Conservation (phyloP, 2,797 vertebrate species). For the Labeo calbasu region DNA sequence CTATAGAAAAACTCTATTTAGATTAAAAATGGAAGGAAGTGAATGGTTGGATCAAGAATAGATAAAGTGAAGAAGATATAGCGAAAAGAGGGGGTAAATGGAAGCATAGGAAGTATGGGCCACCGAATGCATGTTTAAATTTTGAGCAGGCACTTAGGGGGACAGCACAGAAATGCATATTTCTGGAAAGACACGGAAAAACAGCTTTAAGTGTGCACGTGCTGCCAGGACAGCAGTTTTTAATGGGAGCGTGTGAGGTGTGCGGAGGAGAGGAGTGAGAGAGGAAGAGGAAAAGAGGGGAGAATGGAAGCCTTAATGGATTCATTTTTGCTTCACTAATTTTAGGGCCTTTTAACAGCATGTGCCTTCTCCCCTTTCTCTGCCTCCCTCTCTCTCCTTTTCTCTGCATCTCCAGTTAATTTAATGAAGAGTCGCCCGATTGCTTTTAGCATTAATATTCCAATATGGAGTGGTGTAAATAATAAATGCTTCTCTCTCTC, state of each 20-base stretch:
- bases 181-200: slow-evolving; percentile 66
- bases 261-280: slow-evolving; percentile 55
- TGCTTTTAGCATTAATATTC: slow-evolving; percentile 95
- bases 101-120: slow-evolving; percentile 38
- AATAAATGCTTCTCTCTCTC: slow-evolving; percentile 78
- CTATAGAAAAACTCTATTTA: background rate
- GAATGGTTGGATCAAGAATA: slow-evolving; percentile 44
- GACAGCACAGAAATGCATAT: slow-evolving; percentile 77
- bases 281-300: slow-evolving; percentile 62
- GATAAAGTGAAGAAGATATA: slow-evolving; percentile 32
- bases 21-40: background rate
- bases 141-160: slow-evolving; percentile 82
- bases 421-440: slow-evolving; percentile 84
- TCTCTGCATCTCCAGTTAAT: slow-evolving; percentile 80
- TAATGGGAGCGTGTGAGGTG: slow-evolving; percentile 44
- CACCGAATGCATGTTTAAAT: slow-evolving; percentile 78
- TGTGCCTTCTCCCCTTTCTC: slow-evolving; percentile 63
- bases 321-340: slow-evolving; percentile 85
- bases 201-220: slow-evolving; percentile 59
- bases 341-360: slow-evolving; percentile 83
- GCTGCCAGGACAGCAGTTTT: slow-evolving; percentile 73
- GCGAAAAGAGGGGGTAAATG: slow-evolving; percentile 15
- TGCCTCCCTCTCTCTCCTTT: slow-evolving; percentile 23
- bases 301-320: slow-evolving; percentile 80
- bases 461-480: slow-evolving; percentile 84